Base-by-base conservation (phyloP, 1,140 invertebrate genomes). In the Brachionus rotundiformis region DNA sequence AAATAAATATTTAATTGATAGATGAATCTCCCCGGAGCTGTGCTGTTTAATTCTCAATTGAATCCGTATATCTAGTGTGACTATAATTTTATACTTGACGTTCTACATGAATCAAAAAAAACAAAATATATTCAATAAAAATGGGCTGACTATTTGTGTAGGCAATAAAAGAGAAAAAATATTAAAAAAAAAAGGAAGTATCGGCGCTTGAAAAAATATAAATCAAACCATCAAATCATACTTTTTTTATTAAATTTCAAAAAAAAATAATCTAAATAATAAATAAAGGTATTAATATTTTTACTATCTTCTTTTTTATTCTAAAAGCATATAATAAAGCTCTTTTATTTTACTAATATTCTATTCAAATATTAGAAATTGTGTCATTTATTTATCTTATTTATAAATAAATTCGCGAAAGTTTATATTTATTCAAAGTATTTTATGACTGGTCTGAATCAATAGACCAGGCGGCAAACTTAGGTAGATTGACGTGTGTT, bases 281-380 rank as follows among this genome's bases (percentile, higher is more conserved):
- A 68, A 68, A 68, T 68, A 68, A 68, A 68, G 63, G 63, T 68
- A 16, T 68, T 68, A 68, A 68, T 68, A 68, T 68, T 68, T 68
- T 39, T 36, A 68, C 63, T 68, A 68, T 39, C 33, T 68, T 68
- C n/a, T n/a, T 54, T 54, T 7, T 54, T 19, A 54, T 54, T 54
- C 47, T 19, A 19, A 54, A 54, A 54, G 23, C 47, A 54, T 68
- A 68, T 68, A 36, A 39, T 68, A 68, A 36, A 36, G 31, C 63
- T 68, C 33, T 68, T 33, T 63, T 19, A 63, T 63, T 63, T 63
- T 29, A 13, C 33, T 68, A 68, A 68, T 68, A 68, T 68, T 23
- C 63, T 23, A 33, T 68, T 33, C 33, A 68, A 68, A 68, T 68
- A 68, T 36, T 68, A 36, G 63, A 68, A 68, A 68, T 68, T 68